These are phyloP conservation scores for Atopsyche davidsoni DNA, from an alignment of 1,140 invertebrate species.

Conservation along the genomic window DNA sequence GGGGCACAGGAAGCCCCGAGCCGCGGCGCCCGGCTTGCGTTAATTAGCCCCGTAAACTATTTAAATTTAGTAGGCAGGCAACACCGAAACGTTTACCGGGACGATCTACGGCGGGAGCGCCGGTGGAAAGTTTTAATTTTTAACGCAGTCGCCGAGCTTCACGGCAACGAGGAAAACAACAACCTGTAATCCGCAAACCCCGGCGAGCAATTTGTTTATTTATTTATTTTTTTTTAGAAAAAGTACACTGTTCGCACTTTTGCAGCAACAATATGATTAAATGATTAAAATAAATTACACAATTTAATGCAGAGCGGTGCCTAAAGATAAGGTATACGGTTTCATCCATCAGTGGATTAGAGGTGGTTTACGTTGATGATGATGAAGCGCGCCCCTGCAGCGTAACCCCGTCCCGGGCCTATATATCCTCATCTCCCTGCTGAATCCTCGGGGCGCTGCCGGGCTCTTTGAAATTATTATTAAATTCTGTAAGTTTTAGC, in stretches of 20 bases:
- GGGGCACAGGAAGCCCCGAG: too few relatives aligned
- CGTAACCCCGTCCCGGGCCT: neutral
- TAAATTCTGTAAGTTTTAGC: constrained; percentile 21
- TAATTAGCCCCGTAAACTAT: constrained; percentile 27
- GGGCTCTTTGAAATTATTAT: constrained; percentile 16
- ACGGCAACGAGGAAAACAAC: constrained; percentile 22
- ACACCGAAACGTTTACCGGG: constrained; percentile 9
- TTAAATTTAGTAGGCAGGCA: constrained; percentile 21
- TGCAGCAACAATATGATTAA: too few relatives aligned
- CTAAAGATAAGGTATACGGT: too few relatives aligned
- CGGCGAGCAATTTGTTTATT: too few relatives aligned
- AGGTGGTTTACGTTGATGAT: too few relatives aligned
- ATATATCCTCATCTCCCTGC: constrained; percentile 19
- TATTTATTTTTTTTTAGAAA: too few relatives aligned
- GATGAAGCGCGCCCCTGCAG: too few relatives aligned
- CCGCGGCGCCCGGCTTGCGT: constrained; percentile 12
- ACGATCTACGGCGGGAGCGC: constrained; percentile 6
- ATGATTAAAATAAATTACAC: too few relatives aligned
- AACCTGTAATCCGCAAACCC: neutral
- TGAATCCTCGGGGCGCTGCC: constrained; percentile 2
- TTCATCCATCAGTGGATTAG: too few relatives aligned
- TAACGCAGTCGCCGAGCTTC: constrained; percentile 22
- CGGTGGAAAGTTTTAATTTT: constrained; percentile 27
- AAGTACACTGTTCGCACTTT: too few relatives aligned
- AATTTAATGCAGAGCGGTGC: too few relatives aligned